Base-by-base conservation (phyloP, 2,888 invertebrate species). In the Drosophila kambysellisi region DNA sequence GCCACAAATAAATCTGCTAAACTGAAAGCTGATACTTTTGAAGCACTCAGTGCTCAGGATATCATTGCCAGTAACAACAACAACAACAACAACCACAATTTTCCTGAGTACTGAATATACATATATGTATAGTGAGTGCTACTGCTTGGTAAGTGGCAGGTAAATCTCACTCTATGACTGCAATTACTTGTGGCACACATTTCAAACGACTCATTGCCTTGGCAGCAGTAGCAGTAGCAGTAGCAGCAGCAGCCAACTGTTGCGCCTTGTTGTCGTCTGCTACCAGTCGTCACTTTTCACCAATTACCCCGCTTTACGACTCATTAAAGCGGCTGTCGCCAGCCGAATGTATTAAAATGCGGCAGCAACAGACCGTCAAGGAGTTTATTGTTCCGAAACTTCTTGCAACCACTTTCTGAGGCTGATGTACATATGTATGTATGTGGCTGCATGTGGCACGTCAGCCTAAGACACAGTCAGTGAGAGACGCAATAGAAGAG, bases 241-340 rank as follows among this genome's bases (percentile, higher is more conserved):
- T 25, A 25, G 25, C 25, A 25, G 46, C 46, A 46, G 46, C 46
- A 68, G 37, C 78, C 79, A 83, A 79, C 79, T 83, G 84, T 83
- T 81, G 88, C 25, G 15, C 25, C 7, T 1, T 46, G 46, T 15
- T 25, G 25, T 46, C 29, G 12, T 46, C 76, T 67, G 61, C 29
- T 68, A 67, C 61, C 58, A 62, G 64, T 64, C 65, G 60, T 71
- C 77, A 73, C 72, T 70, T 79, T 82, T 72, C 74, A 81, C 72
- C 87, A 80, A 89, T 86, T 86, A 89, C 85, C 84, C 89, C 84
- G 82, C 72, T 86, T 86, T 89, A 89, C 89, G 89, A 81, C 84
- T 89, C 87, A 89, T 89, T 87, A 84, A 87, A 84, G 87, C 78
- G 82, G 77, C 71, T 82, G 82, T 89, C 75, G 87, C 80, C 72